These are phyloP conservation scores for Mesodorylaimus sp. DNA, from an alignment of 2,888 invertebrate species.

Conservation along the genomic window DNA sequence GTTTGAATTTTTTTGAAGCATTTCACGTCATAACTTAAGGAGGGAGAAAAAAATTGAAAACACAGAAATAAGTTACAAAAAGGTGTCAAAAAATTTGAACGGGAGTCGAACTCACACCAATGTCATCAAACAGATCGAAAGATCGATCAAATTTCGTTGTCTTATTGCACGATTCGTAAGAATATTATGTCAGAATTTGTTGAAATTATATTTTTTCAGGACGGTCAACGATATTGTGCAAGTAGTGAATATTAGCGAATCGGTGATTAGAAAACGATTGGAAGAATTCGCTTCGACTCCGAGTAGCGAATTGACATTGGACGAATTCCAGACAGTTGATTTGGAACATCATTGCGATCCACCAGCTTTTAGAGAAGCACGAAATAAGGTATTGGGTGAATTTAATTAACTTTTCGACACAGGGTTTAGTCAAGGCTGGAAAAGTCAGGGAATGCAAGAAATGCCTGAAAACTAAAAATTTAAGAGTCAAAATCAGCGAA, in stretches of 20 bases:
- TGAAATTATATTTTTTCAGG: not conserved
- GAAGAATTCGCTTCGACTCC: constrained; percentile 92
- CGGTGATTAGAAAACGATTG: constrained; percentile 36
- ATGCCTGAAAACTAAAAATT: not conserved
- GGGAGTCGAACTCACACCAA: no score
- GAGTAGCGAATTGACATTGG: constrained; percentile 74
- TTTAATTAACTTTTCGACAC: not conserved
- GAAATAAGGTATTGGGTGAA: constrained; percentile 3
- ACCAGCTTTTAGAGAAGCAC: constrained; percentile 55
- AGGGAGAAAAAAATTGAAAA: constrained; percentile 22
- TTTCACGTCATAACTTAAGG: not conserved
- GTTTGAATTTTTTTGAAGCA: not conserved
- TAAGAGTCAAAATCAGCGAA: no score
- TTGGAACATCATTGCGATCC: constrained; percentile 89
- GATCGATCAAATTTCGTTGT: no score
- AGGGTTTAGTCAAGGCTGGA: constrained; percentile 43
- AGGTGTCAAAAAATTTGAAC: constrained; percentile 24
- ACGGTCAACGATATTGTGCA: constrained; percentile 22
- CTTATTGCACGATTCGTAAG: no score
- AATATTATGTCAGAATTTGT: no score
- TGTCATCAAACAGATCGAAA: no score
- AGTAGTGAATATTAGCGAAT: constrained; percentile 23
- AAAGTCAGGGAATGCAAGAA: constrained; percentile 17
- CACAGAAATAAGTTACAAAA: constrained; percentile 22
- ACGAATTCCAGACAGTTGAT: constrained; percentile 91